Conservation (phyloP, 2,888 invertebrate genomes). For the Eueremaeus valkanovi region DNA sequence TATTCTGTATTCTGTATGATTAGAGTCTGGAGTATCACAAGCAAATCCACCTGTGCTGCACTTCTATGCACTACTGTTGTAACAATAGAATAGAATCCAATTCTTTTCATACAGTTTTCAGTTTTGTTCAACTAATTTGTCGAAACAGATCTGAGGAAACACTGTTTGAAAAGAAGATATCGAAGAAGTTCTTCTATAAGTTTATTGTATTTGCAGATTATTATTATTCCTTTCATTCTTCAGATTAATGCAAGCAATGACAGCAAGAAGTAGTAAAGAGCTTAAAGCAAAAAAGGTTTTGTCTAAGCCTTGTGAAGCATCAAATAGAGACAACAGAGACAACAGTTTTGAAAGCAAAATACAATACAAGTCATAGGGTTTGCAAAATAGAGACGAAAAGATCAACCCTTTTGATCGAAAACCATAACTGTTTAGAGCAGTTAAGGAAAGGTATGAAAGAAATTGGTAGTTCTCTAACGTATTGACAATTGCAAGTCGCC, state of each 20-base stretch:
- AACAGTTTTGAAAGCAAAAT: background rate
- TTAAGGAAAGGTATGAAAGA: background rate
- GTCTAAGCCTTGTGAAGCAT: conserved; percentile 7
- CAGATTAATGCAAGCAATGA: conserved; percentile 10
- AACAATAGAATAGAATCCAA: no score
- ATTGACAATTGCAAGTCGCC: background rate
- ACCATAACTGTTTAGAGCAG: background rate
- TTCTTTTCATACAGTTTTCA: no score
- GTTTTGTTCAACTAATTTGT: no score
- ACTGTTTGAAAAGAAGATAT: no score
- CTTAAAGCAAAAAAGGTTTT: conserved; percentile 2
- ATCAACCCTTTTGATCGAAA: background rate
- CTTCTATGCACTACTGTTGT: no score
- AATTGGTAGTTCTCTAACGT: background rate
- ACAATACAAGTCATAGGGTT: background rate
- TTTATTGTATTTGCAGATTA: conserved; percentile 4
- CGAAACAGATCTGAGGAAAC: no score
- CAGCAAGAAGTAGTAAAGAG: conserved; percentile 1
- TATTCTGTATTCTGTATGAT: no score
- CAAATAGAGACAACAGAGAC: conserved; percentile 26
- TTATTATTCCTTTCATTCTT: background rate
- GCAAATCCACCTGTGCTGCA: no score
- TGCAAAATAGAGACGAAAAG: background rate
- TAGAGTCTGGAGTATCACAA: no score
- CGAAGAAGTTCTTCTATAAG: no score